Evolutionary conservation across 2,113 vertebrate genomes (phyloP).

Genomic region (Aplodontia rufa): DNA sequence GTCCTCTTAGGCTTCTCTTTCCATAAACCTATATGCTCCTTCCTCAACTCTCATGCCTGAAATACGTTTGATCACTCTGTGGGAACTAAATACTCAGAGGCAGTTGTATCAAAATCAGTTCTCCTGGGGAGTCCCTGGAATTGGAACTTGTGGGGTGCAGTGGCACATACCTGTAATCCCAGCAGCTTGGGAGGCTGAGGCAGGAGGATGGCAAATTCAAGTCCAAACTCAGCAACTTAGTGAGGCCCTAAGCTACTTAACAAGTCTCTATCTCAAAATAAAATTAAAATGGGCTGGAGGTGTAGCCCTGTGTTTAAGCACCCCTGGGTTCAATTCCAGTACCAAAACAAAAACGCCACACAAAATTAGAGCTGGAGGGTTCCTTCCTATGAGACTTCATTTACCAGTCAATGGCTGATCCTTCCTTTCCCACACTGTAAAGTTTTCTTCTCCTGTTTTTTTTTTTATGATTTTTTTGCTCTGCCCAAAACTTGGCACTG

Average conservation of each 20-base stretch:
- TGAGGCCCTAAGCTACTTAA: no score
- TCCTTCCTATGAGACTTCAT: constrained; percentile 8
- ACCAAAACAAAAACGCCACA: no score
- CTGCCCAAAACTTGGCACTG: background rate
- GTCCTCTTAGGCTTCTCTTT: constrained; percentile 12
- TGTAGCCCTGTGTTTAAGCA: no score
- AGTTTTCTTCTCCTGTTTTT: background rate
- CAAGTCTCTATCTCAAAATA: no score
- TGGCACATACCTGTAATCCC: no score
- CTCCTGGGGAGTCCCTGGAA: no score
- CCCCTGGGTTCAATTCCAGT: no score
- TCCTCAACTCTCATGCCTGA: background rate
- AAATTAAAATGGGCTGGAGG: no score
- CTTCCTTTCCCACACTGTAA: background rate
- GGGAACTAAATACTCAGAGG: background rate
- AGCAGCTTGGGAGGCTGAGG: no score
- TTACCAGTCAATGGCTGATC: background rate
- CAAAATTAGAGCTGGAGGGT: background rate
- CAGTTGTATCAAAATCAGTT: background rate
- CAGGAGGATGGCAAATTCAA: no score
- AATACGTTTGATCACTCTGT: background rate
- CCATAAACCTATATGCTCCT: background rate
- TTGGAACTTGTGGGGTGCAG: no score
- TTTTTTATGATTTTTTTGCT: background rate
- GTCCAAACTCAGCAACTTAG: no score